Base-by-base conservation (phyloP, 2,888 invertebrate genomes). In the Dryadula phaetusa region DNA sequence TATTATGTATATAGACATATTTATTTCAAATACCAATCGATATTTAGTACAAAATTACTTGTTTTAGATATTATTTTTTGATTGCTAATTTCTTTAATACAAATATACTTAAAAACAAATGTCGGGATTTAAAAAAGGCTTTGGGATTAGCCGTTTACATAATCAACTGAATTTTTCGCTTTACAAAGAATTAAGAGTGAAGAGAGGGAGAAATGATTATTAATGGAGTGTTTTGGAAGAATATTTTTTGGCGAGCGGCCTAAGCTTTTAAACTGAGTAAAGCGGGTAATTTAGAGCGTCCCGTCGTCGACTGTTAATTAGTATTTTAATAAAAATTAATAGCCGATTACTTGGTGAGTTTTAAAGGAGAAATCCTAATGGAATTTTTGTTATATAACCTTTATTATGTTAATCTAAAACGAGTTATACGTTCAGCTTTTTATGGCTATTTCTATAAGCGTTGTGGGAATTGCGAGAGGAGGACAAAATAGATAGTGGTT, bases 281-380 rank as follows among this genome's bases (percentile, higher is more conserved):
- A 82, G 75, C 79, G 80, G 80, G 78, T 82, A 86, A 89, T 88
- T 89, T 87, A 84, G 82, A 75, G 80, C 82, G 85, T 81, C 84
- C 82, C 80, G 79, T 76, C 80, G 79, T 75, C 77, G 79, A 75
- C 70, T 80, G 82, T 86, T 88, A 87, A 89, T 89, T 87, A 88
- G 86, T 82, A 82, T 85, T 87, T 86, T 87, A 89, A 90, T 90
- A 86, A 85, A 87, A 85, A 90, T 90, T 88, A 88, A 90, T 90
- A 82, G 87, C 80, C 83, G 81, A 88, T 88, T 88, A 87, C 82
- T 84, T 74, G 68, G 78, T 72, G 70, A 79, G 80, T 81, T 82
- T 83, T 82, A 77, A 83, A 82, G 81, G 79, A 81, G 80, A 58
- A 49, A 79, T 64, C 34, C 28, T 53, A 60, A 72, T 66, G 61